phyloP scores from a whole-genome alignment of 2,888 invertebrate genomes.

The Myathropa florea region DNA sequence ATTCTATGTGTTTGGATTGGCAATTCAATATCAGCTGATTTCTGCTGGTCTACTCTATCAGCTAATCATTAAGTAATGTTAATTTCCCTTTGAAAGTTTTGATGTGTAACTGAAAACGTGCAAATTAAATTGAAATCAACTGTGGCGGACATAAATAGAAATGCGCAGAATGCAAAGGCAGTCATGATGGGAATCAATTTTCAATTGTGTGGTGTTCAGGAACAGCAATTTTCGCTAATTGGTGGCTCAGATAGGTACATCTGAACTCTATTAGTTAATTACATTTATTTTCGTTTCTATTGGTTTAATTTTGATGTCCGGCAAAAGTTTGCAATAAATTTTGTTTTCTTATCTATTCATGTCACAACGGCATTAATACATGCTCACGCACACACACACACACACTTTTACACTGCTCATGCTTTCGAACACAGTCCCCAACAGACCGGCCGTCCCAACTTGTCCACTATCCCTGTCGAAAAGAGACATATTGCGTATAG shows the following conservation, averaged over 20 bases:
- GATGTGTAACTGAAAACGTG: too few species aligned
- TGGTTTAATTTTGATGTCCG: constrained; percentile 9
- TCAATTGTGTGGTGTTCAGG: too few species aligned
- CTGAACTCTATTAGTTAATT: constrained; percentile 50
- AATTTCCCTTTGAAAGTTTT: too few species aligned
- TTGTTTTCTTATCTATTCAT: not conserved
- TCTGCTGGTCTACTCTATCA: too few species aligned
- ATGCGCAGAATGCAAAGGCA: too few species aligned
- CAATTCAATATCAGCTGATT: too few species aligned
- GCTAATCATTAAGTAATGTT: too few species aligned
- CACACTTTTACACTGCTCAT: not conserved
- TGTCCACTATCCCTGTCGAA: not conserved
- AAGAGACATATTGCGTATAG: not conserved
- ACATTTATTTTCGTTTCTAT: constrained; percentile 24
- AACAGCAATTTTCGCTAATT: constrained; percentile 28
- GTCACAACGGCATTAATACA: not conserved
- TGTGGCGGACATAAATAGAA: too few species aligned
- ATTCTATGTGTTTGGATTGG: too few species aligned
- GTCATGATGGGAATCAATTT: too few species aligned
- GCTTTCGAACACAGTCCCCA: not conserved
- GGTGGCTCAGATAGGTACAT: not conserved
- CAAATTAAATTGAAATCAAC: too few species aligned
- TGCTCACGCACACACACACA: not conserved
- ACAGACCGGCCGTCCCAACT: not conserved
- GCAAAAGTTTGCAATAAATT: constrained; percentile 8